phyloP scores from a whole-genome alignment of 2,113 vertebrate species.

The Gila orcuttii region DNA sequence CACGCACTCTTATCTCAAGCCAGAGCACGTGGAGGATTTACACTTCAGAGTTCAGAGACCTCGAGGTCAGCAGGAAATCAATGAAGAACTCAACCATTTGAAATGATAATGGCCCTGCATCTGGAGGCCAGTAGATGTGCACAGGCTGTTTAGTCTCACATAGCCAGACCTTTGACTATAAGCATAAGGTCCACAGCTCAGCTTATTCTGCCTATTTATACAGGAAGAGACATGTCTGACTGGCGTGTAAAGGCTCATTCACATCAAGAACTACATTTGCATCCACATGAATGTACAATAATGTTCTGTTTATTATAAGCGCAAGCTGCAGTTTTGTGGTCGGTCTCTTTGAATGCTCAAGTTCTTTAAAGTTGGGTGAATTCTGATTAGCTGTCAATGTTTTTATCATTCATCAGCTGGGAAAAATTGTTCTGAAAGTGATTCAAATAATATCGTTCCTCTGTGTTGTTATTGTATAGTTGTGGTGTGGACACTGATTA shows the following conservation, averaged over 20 bases:
- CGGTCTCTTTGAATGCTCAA: background rate
- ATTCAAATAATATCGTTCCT: too few relatives aligned
- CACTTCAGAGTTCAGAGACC: slow-evolving; percentile 19
- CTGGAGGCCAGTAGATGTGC: slow-evolving; percentile 1
- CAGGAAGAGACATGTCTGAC: background rate
- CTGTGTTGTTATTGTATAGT: too few relatives aligned
- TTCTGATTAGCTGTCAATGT: background rate
- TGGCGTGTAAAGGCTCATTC: background rate
- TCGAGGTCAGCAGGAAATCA: slow-evolving; percentile 36
- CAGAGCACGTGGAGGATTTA: background rate
- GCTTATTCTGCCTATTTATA: background rate
- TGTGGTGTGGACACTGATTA: too few relatives aligned
- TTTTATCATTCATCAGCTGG: background rate
- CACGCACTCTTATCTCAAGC: background rate
- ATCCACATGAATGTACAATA: background rate
- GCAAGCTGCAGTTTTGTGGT: background rate
- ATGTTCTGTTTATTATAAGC: background rate
- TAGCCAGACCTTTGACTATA: background rate
- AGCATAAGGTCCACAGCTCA: background rate
- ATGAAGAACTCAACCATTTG: slow-evolving; percentile 20
- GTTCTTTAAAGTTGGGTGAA: background rate
- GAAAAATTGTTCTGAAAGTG: too few relatives aligned
- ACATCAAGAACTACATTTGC: background rate
- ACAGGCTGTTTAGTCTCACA: background rate
- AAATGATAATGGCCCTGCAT: slow-evolving; percentile 10